Evolutionary conservation across 2,113 vertebrate species (phyloP).

Genomic region (Amazona vittata): DNA sequence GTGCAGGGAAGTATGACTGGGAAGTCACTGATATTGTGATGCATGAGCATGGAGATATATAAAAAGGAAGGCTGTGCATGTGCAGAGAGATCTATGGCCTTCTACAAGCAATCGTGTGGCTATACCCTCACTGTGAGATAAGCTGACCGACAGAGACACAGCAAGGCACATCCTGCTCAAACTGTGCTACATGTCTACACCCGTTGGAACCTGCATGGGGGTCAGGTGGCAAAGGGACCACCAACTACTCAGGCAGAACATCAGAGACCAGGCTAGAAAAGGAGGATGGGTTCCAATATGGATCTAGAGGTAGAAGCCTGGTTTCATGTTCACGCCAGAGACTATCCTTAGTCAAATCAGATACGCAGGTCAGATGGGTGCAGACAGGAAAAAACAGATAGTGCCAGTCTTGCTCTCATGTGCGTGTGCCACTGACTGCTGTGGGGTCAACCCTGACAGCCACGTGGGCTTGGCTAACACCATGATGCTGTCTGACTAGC

Average conservation of each 20-base stretch:
- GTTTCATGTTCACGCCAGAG: neutral
- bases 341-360: neutral
- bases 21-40: too few relatives aligned
- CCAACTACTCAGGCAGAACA: neutral
- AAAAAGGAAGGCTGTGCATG: neutral
- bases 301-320: neutral
- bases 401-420: too few relatives aligned
- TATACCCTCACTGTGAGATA: neutral
- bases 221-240: neutral
- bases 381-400: neutral
- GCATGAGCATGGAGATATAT: neutral
- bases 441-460: neutral
- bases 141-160: neutral
- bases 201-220: fast-evolving
- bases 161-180: neutral
- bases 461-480: neutral
- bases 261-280: neutral
- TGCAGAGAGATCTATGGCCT: neutral
- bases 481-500: neutral
- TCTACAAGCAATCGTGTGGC: neutral
- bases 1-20: neutral
- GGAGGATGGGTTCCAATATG: fast-evolving
- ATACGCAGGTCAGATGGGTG: fast-evolving
- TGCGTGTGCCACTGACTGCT: fast-evolving
- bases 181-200: neutral